Evolutionary conservation across 2,888 invertebrate species (phyloP).

Genomic region (Cacoxenus indagator): DNA sequence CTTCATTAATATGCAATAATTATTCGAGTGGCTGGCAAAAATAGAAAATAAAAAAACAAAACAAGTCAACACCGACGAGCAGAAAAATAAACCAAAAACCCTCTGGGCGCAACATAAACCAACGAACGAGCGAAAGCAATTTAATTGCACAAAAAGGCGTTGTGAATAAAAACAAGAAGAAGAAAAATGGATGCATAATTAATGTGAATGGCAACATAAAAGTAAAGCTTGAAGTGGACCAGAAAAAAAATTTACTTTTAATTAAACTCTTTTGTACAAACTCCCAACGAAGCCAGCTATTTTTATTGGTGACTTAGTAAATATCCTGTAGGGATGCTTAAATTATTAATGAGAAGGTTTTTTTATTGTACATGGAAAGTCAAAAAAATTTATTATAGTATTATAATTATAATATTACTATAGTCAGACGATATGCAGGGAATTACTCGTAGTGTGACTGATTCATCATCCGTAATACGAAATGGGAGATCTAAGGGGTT

Average conservation of each 20-base stretch:
- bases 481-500: too few species aligned
- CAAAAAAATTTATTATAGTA: too few species aligned
- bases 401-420: too few species aligned
- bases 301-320: background rate
- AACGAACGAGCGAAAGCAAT: conserved; percentile 61
- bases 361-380: too few species aligned
- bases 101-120: conserved; percentile 54
- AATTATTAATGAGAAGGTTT: too few species aligned
- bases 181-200: conserved; percentile 2
- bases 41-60: conserved; percentile 22
- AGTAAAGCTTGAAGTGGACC: background rate
- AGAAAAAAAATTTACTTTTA: background rate
- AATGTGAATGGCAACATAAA: background rate
- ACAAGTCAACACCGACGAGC: conserved; percentile 13
- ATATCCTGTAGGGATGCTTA: background rate
- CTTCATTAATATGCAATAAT: conserved; percentile 8
- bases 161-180: conserved; percentile 21
- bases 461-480: too few species aligned
- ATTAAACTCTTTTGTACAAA: background rate
- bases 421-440: too few species aligned
- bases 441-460: too few species aligned
- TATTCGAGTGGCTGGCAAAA: conserved; percentile 5
- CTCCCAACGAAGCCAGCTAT: background rate
- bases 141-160: conserved; percentile 51
- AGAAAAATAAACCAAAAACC: conserved; percentile 39